Conservation (phyloP, 2,888 invertebrate genomes). For the Spilarctia lutea region DNA sequence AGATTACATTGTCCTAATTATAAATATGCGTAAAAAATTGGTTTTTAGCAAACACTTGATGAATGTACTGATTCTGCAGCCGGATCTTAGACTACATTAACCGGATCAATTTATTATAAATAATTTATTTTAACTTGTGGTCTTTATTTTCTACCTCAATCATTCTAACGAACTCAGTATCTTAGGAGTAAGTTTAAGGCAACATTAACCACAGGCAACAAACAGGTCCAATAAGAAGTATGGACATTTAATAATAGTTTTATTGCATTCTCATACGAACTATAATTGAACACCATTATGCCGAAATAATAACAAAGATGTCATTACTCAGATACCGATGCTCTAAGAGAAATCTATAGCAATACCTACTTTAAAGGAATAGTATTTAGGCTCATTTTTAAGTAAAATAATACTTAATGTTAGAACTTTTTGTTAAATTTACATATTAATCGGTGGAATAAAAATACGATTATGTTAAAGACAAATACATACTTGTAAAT, state of each 20-base stretch:
- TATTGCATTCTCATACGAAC: not conserved
- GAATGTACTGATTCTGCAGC: no score
- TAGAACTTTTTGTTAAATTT: not conserved
- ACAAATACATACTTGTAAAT: constrained; percentile 18
- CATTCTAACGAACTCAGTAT: not conserved
- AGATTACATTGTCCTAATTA: no score
- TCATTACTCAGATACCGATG: not conserved
- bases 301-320: not conserved
- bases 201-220: not conserved
- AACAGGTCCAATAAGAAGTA: not conserved
- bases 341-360: constrained; percentile 5
- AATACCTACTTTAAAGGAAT: constrained; percentile 1
- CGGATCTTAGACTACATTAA: no score
- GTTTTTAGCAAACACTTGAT: no score
- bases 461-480: not conserved
- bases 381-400: not conserved
- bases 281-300: not conserved
- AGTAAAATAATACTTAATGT: not conserved
- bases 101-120: no score
- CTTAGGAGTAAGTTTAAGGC: not conserved
- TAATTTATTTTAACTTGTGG: not conserved
- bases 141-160: not conserved
- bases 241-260: not conserved
- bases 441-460: constrained; percentile 7
- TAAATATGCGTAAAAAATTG: no score